Conservation (phyloP, 2,888 invertebrate genomes). For the Drymonia ruficornis region DNA sequence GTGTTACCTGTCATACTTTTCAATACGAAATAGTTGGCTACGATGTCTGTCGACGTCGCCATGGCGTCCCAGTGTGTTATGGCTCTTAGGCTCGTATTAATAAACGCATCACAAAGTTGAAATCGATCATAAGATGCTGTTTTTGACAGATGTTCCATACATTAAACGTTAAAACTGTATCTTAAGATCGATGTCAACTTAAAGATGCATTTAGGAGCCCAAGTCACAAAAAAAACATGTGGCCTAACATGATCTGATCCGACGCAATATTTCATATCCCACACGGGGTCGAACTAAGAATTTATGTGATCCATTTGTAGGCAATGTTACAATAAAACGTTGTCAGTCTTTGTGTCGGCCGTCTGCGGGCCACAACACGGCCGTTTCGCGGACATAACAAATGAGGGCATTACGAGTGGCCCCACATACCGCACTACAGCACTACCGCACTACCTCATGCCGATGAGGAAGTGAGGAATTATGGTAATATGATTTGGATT, state of each 20-base stretch:
- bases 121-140: too few relatives aligned
- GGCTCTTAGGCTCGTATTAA: too few relatives aligned
- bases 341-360: slow-evolving; percentile 72
- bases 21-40: too few relatives aligned
- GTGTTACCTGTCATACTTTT: too few relatives aligned
- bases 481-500: slow-evolving; percentile 13
- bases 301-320: slow-evolving; percentile 73
- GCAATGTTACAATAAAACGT: slow-evolving; percentile 76
- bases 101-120: too few relatives aligned
- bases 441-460: slow-evolving; percentile 38
- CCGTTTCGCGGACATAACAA: slow-evolving; percentile 77
- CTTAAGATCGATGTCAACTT: too few relatives aligned
- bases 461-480: slow-evolving; percentile 18
- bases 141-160: too few relatives aligned
- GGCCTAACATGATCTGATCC: not conserved
- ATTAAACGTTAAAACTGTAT: too few relatives aligned
- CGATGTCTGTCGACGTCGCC: too few relatives aligned
- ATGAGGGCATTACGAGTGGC: slow-evolving; percentile 72
- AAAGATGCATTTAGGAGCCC: too few relatives aligned
- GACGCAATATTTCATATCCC: not conserved
- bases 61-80: too few relatives aligned
- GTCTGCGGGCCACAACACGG: slow-evolving; percentile 63
- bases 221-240: too few relatives aligned
- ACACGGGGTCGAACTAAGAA: slow-evolving; percentile 45
- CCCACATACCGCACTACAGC: slow-evolving; percentile 48